Evolutionary conservation across 2,888 invertebrate species (phyloP).

Genomic region (Timema cristinae): DNA sequence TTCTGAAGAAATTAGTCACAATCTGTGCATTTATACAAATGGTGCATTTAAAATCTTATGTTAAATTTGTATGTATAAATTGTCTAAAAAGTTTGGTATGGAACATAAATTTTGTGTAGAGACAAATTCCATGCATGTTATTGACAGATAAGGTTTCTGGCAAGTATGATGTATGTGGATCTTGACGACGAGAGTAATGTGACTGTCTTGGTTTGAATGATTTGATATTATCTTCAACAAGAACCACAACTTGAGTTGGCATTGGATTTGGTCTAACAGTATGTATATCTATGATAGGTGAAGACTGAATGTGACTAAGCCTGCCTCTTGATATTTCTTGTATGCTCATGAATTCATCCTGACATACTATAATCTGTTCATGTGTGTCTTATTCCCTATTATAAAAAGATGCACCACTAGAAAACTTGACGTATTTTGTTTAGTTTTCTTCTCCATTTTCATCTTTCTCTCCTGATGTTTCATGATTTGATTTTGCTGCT

Average conservation of each 20-base stretch:
- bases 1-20: too few relatives aligned
- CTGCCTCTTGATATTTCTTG: slow-evolving; percentile 6
- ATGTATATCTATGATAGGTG: slow-evolving; percentile 1
- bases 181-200: slow-evolving; percentile 3
- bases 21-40: too few relatives aligned
- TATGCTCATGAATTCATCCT: not conserved
- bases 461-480: not conserved
- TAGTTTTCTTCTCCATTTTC: not conserved
- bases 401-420: slow-evolving; percentile 1
- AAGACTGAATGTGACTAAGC: slow-evolving; percentile 7
- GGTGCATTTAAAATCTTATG: too few relatives aligned
- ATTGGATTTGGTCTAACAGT: not conserved
- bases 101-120: too few relatives aligned
- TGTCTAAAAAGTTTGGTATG: too few relatives aligned
- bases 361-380: slow-evolving; percentile 3
- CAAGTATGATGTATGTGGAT: slow-evolving; percentile 3
- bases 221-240: slow-evolving; percentile 10
- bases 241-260: slow-evolving; percentile 7
- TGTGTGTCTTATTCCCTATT: not conserved
- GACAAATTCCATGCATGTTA: not conserved
- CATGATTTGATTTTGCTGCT: not conserved
- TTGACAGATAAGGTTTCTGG: not conserved
- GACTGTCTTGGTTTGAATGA: slow-evolving; percentile 11
- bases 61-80: too few relatives aligned
- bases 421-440: not conserved